Evolutionary conservation across 2,888 invertebrate genomes (phyloP), one percentile per base, ranked within the genome.

Genomic region (Lingula anatina): DNA sequence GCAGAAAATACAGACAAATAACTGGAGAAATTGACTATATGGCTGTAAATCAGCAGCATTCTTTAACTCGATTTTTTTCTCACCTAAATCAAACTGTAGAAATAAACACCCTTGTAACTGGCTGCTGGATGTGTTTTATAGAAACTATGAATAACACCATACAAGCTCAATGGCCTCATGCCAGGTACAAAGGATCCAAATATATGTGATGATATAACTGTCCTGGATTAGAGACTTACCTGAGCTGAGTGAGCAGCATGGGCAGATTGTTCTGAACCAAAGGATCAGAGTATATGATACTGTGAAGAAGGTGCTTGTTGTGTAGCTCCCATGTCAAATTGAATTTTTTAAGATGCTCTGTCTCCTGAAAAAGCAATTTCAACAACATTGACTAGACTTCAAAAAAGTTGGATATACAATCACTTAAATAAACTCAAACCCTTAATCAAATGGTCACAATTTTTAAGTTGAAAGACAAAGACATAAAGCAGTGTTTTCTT

Each of bases 291-390:
- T 78, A 81, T 31, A 80, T 78, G 54, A 79, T 75, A 44, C 78
- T 77, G 56, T 85, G 84, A 73, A 85, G 86, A 56, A 86, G 79
- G 63, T 83, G 83, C 64, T 85, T 84, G 74, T 85, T 85, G 55
- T 85, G 82, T 61, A 83, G 79, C 61, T 83, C 82, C 85, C 86
- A 86, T 5, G 83, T 83, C 42, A 86, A 78, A 61, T 83, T 81
- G 64, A 85, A 85, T 62, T 81, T 81, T 56, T 81, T 81, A 55
- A 85, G 75, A 65, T 84, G 82, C 55, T 82, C 80, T 49, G 78
- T 76, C 70, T 85, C 84, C 77, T 77, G 64, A 5, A 65, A 58
- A 37, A 46, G 35, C 26, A 31, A 15, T 31, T 31, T 31, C 31
- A 31, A 31, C 15, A 15, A 31, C 31, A 9, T 12, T 31, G 9